Evolutionary conservation across 2,113 vertebrate species (phyloP).

Genomic region (Austrofundulus limnaeus): DNA sequence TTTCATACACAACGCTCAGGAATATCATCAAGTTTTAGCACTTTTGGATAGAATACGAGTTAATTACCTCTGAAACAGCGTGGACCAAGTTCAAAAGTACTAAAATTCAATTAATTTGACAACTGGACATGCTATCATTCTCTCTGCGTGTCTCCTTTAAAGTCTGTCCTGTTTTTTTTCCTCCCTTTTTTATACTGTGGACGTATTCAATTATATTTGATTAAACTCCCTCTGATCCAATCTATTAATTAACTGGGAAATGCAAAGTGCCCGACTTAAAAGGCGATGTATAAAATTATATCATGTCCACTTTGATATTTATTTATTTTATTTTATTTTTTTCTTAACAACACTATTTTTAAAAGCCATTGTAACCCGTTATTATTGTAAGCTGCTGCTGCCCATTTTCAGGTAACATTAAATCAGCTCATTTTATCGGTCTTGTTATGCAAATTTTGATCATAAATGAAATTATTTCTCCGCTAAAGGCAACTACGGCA

Average conservation of each 20-base stretch:
- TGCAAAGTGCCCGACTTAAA: constrained; percentile 79
- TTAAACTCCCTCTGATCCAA: constrained; percentile 85
- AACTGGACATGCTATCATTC: constrained; percentile 85
- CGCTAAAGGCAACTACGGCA: constrained; percentile 53
- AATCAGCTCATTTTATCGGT: constrained; percentile 59
- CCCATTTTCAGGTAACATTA: constrained; percentile 57
- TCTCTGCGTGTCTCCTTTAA: constrained; percentile 78
- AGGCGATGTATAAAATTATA: constrained; percentile 80
- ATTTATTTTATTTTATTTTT: constrained; percentile 74
- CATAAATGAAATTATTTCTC: constrained; percentile 47
- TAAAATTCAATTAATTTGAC: constrained; percentile 85
- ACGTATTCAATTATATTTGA: constrained; percentile 87
- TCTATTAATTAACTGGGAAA: constrained; percentile 86
- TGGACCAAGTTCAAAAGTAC: constrained; percentile 83
- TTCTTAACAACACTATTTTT: constrained; percentile 43
- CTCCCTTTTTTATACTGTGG: constrained; percentile 73
- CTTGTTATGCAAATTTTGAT: constrained; percentile 59
- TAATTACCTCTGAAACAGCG: constrained; percentile 76
- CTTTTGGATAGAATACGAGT: constrained; percentile 75
- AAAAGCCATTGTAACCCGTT: constrained; percentile 51
- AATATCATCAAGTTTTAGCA: constrained; percentile 74
- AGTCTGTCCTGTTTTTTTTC: constrained; percentile 78
- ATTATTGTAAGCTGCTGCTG: constrained; percentile 30
- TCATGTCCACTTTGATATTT: constrained; percentile 79
- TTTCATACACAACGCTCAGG: constrained; percentile 27